Percentiles rank a stretch among this genome's conserved stretches.
These are phyloP conservation scores for Notiomystis cincta DNA, from an alignment of 2,113 vertebrate genomes.

Conservation along the genomic window DNA sequence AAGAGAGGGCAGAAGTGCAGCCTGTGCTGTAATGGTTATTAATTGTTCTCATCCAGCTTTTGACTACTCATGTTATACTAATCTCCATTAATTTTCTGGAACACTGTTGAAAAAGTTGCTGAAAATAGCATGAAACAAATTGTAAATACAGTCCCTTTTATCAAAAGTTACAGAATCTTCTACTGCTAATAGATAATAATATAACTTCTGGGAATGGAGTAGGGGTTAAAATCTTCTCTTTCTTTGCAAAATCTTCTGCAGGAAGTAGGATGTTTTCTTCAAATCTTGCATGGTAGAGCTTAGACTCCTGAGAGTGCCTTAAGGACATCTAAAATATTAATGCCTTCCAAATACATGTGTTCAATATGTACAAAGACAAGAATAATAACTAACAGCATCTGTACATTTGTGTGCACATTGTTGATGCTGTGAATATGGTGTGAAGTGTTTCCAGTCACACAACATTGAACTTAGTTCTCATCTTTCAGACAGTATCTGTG, in stretches of 20 bases:
- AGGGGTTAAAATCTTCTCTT: neutral
- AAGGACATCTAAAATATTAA: neutral
- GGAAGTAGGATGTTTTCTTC: neutral
- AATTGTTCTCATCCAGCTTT: neutral
- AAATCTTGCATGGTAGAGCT: neutral
- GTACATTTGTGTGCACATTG: neutral
- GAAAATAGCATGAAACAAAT: neutral
- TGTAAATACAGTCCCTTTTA: neutral
- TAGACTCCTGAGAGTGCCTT: neutral
- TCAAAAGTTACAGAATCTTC: neutral
- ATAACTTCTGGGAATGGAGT: neutral
- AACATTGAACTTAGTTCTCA: neutral
- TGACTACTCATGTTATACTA: neutral
- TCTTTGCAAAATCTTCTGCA: neutral
- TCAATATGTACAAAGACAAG: neutral
- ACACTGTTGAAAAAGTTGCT: neutral
- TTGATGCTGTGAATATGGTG: neutral
- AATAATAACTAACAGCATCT: neutral
- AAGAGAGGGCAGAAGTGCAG: neutral
- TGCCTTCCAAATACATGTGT: neutral
- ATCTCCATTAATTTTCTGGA: neutral
- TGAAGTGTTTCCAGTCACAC: neutral
- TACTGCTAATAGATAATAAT: neutral
- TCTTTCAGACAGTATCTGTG: neutral
- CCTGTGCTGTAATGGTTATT: neutral